Evolutionary conservation across 2,113 vertebrate species (phyloP).

Genomic region (Kryptolebias marmoratus): DNA sequence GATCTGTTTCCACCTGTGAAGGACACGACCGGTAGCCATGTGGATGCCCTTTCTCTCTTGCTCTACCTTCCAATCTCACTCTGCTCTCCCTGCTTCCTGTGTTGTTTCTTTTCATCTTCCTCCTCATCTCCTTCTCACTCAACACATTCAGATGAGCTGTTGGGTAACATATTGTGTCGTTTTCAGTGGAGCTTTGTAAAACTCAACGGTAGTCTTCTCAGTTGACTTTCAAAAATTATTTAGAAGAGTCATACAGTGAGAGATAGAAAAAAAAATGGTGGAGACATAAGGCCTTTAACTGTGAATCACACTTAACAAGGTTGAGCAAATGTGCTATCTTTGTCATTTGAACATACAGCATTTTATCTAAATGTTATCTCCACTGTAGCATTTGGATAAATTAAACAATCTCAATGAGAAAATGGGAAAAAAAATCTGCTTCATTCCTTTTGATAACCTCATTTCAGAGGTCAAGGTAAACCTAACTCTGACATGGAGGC

Average conservation of each 20-base stretch:
- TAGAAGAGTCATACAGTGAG: slow-evolving; percentile 9
- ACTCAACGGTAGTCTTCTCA: slow-evolving; percentile 41
- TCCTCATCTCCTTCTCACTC: slow-evolving; percentile 27
- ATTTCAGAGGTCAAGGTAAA: background rate
- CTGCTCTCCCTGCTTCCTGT: slow-evolving; percentile 27
- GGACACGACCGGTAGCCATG: slow-evolving; percentile 63
- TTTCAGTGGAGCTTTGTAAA: slow-evolving; percentile 53
- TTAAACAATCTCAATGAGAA: slow-evolving; percentile 12
- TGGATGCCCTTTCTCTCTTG: slow-evolving; percentile 50
- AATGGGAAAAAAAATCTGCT: background rate
- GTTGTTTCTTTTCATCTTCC: slow-evolving; percentile 48
- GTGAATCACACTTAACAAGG: slow-evolving; percentile 8
- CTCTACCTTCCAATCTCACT: slow-evolving; percentile 42
- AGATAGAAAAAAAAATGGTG: background rate
- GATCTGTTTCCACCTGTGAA: slow-evolving; percentile 73
- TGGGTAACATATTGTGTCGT: slow-evolving; percentile 65
- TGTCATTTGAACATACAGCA: slow-evolving; percentile 5
- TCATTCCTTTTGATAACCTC: background rate
- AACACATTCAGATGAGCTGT: slow-evolving; percentile 72
- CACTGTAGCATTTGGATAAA: slow-evolving; percentile 7
- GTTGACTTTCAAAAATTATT: slow-evolving; percentile 39
- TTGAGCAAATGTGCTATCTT: background rate
- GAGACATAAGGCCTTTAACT: background rate
- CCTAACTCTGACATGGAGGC: background rate
- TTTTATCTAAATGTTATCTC: background rate